Evolutionary conservation across 2,888 invertebrate genomes (phyloP).

Genomic region (Orchesellides sinensis): DNA sequence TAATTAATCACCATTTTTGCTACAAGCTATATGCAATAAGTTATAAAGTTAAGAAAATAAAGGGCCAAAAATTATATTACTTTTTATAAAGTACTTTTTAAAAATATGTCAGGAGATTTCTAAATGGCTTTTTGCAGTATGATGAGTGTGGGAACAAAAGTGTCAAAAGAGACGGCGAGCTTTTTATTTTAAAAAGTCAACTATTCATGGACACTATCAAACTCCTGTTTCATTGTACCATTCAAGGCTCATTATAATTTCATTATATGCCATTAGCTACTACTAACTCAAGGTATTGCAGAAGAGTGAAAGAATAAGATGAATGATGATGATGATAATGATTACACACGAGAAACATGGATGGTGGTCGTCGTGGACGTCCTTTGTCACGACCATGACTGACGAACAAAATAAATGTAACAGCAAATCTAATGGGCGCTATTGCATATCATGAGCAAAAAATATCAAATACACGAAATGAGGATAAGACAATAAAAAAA

Average conservation of each 20-base stretch:
- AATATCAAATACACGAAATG: background rate
- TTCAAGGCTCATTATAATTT: no score
- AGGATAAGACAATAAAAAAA: constrained; percentile 35
- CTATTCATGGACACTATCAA: constrained; percentile 20
- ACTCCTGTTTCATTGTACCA: constrained; percentile 1
- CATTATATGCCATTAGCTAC: constrained; percentile 8
- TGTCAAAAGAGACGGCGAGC: no score
- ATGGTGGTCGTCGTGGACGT: constrained; percentile 22
- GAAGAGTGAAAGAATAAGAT: background rate
- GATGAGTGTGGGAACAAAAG: constrained; percentile 41
- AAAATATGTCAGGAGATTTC: no score
- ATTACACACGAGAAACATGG: background rate
- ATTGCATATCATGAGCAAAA: no score
- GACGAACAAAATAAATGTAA: background rate
- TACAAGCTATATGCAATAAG: background rate
- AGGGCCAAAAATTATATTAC: no score
- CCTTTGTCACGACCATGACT: no score
- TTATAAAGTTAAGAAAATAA: no score
- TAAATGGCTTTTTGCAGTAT: background rate
- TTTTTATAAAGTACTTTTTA: no score
- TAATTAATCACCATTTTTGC: no score
- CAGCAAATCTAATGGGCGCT: no score
- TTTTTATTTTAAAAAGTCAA: no score
- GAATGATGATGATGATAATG: no score
- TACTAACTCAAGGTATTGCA: background rate